Evolutionary conservation across 2,797 vertebrate species (phyloP), one percentile per base, ranked within the genome.

Genomic region (Syncerus caffer): DNA sequence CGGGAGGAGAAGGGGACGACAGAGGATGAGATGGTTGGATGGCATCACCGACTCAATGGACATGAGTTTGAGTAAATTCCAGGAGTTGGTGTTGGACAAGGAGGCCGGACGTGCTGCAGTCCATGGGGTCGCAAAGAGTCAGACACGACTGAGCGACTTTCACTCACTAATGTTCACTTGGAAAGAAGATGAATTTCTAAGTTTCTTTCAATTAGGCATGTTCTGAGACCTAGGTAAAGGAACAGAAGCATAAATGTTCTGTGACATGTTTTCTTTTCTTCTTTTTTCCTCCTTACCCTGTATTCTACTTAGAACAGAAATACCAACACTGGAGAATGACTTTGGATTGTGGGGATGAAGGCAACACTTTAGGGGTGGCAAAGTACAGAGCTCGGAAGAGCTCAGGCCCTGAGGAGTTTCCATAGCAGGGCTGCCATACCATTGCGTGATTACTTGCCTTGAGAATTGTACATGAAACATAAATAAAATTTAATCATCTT

Each of bases 101-200:
- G 64, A 38, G n/a, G 64, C 34, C 34, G 21, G 34, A 10, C 0
- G 0, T 12, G 34, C 64, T 71, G 10, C 9, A 12, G n/a, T 38
- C 19, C 64, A 71, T 6, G 19, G 64, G 64, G 34, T 71, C 0
- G 0, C 64, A 71, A 21, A 71, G 19, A 71, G 34, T 71, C 0
- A 0, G 17, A 71, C 34, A 71, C 0, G 0, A 12, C n/a, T 23
- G 64, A 71, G 19, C 0, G 2, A 38, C 9, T 71, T 71, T 6
- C 34, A 38, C 34, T 38, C 64, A 71, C 19, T 38, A 38, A 38
- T 2, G 1, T 38, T 23, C 16, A 85, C 27, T 27, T 50, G 21
- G 8, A 58, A 55, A 7, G 0, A 19, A 58, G 45, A 89, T 4
- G 85, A 12, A 16, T 84, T 84, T 58, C n/a, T 31, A 62, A 84